phyloP scores from a whole-genome alignment of 2,888 invertebrate species.

The Ellobium chinense region DNA sequence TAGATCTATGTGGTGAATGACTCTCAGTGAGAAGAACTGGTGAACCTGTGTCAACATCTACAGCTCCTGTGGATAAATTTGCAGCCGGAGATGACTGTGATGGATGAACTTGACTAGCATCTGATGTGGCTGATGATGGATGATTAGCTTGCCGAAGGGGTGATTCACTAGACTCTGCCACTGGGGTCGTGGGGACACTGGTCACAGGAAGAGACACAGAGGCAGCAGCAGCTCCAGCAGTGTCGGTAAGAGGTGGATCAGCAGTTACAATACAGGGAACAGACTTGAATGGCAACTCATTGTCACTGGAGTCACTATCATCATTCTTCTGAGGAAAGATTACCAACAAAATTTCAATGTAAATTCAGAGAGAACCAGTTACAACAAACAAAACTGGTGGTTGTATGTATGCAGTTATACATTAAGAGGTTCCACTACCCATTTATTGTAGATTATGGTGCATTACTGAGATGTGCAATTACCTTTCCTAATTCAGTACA shows the following conservation, averaged over 20 bases:
- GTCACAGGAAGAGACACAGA: background rate
- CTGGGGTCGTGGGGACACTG: background rate
- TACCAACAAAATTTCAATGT: too few species aligned
- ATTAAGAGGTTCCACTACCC: too few species aligned
- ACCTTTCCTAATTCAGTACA: too few species aligned
- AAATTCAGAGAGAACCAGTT: too few species aligned
- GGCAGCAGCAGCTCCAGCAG: background rate
- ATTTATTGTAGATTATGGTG: too few species aligned
- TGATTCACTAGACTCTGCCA: background rate
- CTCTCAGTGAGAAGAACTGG: background rate
- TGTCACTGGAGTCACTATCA: constrained; percentile 11
- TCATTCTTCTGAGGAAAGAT: background rate
- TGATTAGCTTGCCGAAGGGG: background rate
- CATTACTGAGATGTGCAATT: too few species aligned
- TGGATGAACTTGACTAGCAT: background rate
- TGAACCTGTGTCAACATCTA: background rate
- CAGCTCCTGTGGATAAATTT: too few species aligned
- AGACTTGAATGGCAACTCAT: background rate
- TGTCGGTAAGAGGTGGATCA: background rate
- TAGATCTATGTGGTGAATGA: too few species aligned
- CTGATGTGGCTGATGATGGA: background rate
- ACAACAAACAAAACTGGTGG: too few species aligned
- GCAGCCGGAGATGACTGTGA: background rate
- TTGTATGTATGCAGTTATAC: too few species aligned
- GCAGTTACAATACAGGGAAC: background rate